Evolutionary conservation across 2,113 vertebrate species (phyloP).

Genomic region (Psammodynastes pulverulentus): DNA sequence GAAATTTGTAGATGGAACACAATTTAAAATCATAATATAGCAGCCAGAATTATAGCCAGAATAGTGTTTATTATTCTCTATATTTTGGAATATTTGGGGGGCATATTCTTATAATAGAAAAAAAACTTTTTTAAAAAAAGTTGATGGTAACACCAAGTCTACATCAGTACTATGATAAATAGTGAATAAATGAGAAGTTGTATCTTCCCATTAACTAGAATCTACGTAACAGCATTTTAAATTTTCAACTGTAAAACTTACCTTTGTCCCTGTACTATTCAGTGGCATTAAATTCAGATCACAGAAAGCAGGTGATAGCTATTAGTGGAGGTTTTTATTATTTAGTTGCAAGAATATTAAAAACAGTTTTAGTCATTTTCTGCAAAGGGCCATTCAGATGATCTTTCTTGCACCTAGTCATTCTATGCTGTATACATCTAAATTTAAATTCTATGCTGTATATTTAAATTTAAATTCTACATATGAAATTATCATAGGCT

Average conservation of each 20-base stretch:
- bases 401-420: background rate
- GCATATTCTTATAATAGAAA: background rate
- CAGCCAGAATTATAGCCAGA: too few relatives aligned
- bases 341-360: background rate
- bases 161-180: background rate
- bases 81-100: background rate
- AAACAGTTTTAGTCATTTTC: background rate
- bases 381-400: background rate
- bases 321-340: background rate
- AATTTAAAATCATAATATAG: background rate
- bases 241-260: background rate
- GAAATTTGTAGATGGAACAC: background rate
- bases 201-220: background rate
- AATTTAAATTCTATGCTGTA: too few relatives aligned
- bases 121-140: too few relatives aligned
- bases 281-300: background rate
- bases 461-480: background rate
- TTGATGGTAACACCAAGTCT: background rate
- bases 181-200: background rate
- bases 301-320: background rate
- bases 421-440: background rate
- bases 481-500: background rate
- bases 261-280: background rate
- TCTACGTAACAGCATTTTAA: background rate
- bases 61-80: background rate